phyloP scores from a whole-genome alignment of 1,140 invertebrate genomes.

The Mizuhopecten yessoensis region DNA sequence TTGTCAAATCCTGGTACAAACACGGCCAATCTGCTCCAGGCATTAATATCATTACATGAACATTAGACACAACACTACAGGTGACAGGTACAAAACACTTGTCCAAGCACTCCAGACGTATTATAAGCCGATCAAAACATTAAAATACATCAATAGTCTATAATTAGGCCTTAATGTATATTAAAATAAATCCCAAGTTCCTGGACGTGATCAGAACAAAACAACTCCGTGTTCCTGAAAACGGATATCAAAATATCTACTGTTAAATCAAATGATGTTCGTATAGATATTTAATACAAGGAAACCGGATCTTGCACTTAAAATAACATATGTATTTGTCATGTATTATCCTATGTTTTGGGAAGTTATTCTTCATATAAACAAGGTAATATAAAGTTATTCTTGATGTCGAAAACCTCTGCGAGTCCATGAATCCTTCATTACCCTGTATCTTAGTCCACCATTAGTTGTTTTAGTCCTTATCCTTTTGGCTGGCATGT shows the following conservation, averaged over 20 bases:
- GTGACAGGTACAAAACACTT: slow-evolving; percentile 24
- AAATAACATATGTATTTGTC: no score
- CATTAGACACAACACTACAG: background rate
- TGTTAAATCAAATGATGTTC: background rate
- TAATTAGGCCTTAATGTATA: background rate
- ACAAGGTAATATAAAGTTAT: no score
- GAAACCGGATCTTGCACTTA: background rate
- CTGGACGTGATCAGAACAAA: background rate
- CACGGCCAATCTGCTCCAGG: background rate
- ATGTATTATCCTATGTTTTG: no score
- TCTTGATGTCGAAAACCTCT: no score
- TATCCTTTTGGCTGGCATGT: no score
- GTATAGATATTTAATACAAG: background rate
- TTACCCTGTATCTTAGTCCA: no score
- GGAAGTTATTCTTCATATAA: no score
- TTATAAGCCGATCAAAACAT: background rate
- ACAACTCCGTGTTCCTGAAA: background rate
- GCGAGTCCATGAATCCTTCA: no score
- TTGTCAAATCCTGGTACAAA: slow-evolving; percentile 16
- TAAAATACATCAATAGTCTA: background rate
- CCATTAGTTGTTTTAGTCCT: no score
- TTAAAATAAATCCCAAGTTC: background rate
- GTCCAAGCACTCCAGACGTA: background rate
- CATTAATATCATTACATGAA: background rate
- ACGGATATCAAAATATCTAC: background rate